Evolutionary conservation across 1,140 invertebrate species (phyloP), one percentile per base, ranked within the genome.

Genomic region (Pemphigus obesinymphae): DNA sequence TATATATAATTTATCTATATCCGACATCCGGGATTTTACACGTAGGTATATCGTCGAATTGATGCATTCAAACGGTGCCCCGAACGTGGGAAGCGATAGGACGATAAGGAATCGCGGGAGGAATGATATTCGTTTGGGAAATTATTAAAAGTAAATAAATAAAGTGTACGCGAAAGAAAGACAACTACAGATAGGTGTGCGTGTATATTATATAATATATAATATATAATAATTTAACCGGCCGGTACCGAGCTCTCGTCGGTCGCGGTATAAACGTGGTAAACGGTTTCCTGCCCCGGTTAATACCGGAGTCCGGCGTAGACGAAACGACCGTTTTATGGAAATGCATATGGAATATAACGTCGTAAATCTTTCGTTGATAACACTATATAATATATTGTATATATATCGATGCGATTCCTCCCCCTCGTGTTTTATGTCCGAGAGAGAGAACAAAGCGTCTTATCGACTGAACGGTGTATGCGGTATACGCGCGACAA

Each of bases 331-430:
- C 6, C 73, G 73, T 78, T 78, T 78, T 75, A 75, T 75, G 72
- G 72, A 75, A 75, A 75, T 75, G 2, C 72, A 75, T 55, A 34
- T n/a, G 48, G 29, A 73, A 50, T 75, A 76, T n/a, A 68, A 68
- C 66, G 66, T 20, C 13, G 43, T 70, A 70, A 70, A 70, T 70
- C 66, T 70, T 70, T 31, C 11, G 66, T 23, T 43, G 66, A 78
- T 78, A 78, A 78, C 29, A 34, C 48, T 26, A 7, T 63, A 11
- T 45, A 45, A 43, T 45, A 26, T 45, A 15, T 23, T n/a, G 3
- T 43, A 40, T 50, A 48, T 31, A n/a, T 73, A 37, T 45, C 31
- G 68, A 70, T 70, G 45, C 37, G 23, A 45, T 70, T 70, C 23
- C 37, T 26, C 23, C 23, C 6, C 23, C 23, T 70, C 17, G 26